phyloP scores from a whole-genome alignment of 2,888 invertebrate species.

The Hirtodrosophila confusa region DNA sequence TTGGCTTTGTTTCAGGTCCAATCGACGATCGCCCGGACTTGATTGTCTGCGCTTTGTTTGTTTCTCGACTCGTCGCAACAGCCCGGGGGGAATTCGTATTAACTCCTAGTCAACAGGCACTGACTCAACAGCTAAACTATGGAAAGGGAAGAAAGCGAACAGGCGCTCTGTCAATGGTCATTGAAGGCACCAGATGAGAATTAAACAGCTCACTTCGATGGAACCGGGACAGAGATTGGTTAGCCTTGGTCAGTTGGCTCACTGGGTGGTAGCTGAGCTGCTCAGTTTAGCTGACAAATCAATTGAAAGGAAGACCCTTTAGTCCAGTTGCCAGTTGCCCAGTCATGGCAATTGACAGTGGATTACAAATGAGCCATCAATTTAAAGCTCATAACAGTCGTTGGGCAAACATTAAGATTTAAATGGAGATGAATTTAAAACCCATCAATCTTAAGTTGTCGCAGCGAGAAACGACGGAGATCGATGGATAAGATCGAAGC shows the following conservation, averaged over 20 bases:
- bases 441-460: slow-evolving; percentile 52
- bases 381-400: slow-evolving; percentile 63
- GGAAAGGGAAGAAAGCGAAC: too few species aligned
- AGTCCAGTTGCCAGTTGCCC: slow-evolving; percentile 27
- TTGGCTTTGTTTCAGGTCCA: slow-evolving; percentile 38
- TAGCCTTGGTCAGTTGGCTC: slow-evolving; percentile 17
- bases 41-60: slow-evolving; percentile 71
- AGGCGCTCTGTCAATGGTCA: slow-evolving; percentile 70
- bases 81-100: slow-evolving; percentile 64
- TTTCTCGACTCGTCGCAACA: slow-evolving; percentile 45
- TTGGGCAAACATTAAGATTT: slow-evolving; percentile 15
- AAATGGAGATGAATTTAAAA: slow-evolving; percentile 18
- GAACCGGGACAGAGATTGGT: slow-evolving; percentile 26
- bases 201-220: slow-evolving; percentile 66
- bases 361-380: slow-evolving; percentile 61
- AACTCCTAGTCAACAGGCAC: slow-evolving; percentile 44
- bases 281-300: slow-evolving; percentile 63
- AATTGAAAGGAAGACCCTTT: slow-evolving; percentile 46
- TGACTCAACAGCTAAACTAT: too few species aligned
- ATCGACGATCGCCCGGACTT: slow-evolving; percentile 38
- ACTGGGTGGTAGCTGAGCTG: slow-evolving; percentile 42
- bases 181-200: slow-evolving; percentile 47
- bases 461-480: slow-evolving; percentile 8
- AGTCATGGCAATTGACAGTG: slow-evolving; percentile 52
- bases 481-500: slow-evolving; percentile 11